Evolutionary conservation across 2,888 invertebrate genomes (phyloP).

Genomic region (Cacoxenus indagator): DNA sequence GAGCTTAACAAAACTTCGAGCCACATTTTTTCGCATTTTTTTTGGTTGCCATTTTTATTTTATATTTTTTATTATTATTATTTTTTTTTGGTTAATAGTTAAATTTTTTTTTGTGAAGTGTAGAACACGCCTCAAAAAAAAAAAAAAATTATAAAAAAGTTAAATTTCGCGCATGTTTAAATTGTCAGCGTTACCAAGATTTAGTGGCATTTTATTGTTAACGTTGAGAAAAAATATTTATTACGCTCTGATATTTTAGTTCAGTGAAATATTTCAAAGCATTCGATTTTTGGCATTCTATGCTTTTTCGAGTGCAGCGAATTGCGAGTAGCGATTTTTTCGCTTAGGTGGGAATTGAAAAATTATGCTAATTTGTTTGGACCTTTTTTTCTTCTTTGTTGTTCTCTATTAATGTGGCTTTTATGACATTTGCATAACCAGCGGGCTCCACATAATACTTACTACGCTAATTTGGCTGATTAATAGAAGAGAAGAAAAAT

Average conservation of each 20-base stretch:
- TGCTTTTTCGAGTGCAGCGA: not conserved
- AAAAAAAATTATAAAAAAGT: too few relatives aligned
- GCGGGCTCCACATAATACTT: too few relatives aligned
- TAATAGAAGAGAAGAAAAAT: too few relatives aligned
- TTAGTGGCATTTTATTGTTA: slow-evolving; percentile 48
- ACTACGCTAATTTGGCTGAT: too few relatives aligned
- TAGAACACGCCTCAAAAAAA: slow-evolving; percentile 43
- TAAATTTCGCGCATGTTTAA: slow-evolving; percentile 23
- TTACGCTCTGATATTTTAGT: slow-evolving; percentile 37
- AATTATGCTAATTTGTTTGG: slow-evolving; percentile 13
- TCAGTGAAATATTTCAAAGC: not conserved
- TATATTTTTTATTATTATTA: not conserved
- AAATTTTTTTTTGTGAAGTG: slow-evolving; percentile 37
- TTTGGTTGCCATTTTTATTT: slow-evolving; percentile 46
- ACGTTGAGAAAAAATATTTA: slow-evolving; percentile 25
- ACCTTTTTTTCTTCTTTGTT: not conserved
- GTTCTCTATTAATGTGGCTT: not conserved
- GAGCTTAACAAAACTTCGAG: slow-evolving; percentile 26
- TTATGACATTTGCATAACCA: not conserved
- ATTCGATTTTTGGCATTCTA: not conserved
- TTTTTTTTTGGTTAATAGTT: not conserved
- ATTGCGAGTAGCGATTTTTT: not conserved
- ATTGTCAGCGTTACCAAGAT: slow-evolving; percentile 19
- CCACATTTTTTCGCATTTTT: slow-evolving; percentile 42
- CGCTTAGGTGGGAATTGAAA: slow-evolving; percentile 18